Percentiles rank a stretch among this genome's conserved stretches.
Conservation (phyloP, 2,113 vertebrate genomes). For the Acanthisitta chloris region DNA sequence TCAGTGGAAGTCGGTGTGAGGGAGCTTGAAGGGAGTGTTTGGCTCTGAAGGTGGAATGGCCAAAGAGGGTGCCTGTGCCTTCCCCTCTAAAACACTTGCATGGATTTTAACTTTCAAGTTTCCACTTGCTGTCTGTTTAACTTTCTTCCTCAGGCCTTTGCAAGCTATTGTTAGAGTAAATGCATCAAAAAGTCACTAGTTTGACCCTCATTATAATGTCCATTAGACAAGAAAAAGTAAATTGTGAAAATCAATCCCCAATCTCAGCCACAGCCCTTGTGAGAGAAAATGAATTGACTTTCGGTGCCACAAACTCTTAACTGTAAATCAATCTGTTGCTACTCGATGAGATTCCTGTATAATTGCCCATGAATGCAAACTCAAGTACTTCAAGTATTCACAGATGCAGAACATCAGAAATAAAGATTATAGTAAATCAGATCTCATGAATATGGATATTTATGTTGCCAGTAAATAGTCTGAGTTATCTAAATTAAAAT, state of each 20-base stretch:
- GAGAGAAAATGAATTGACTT: neutral
- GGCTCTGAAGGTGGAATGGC: neutral
- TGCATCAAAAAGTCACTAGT: neutral
- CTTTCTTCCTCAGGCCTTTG: neutral
- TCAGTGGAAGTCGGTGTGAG: neutral
- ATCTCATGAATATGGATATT: constrained; percentile 71
- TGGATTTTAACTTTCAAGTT: neutral
- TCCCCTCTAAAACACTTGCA: neutral
- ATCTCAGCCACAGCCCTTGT: neutral
- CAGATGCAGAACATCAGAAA: constrained; percentile 64
- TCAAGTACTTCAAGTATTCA: constrained; percentile 59
- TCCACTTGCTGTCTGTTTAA: neutral
- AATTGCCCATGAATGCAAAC: constrained; percentile 56
- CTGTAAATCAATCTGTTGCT: constrained; percentile 36
- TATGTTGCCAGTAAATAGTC: constrained; percentile 69
- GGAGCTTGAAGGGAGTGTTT: neutral
- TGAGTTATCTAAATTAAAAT: constrained; percentile 74
- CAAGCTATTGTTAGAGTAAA: neutral
- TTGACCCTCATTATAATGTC: neutral
- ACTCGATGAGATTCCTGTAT: constrained; percentile 5
- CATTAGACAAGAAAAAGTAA: neutral
- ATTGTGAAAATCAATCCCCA: neutral
- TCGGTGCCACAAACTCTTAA: neutral
- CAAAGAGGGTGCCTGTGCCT: fast-evolving
- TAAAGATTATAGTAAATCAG: constrained; percentile 72